Conservation (phyloP, 2,888 invertebrate species). For the Neoitamus cyanurus region DNA sequence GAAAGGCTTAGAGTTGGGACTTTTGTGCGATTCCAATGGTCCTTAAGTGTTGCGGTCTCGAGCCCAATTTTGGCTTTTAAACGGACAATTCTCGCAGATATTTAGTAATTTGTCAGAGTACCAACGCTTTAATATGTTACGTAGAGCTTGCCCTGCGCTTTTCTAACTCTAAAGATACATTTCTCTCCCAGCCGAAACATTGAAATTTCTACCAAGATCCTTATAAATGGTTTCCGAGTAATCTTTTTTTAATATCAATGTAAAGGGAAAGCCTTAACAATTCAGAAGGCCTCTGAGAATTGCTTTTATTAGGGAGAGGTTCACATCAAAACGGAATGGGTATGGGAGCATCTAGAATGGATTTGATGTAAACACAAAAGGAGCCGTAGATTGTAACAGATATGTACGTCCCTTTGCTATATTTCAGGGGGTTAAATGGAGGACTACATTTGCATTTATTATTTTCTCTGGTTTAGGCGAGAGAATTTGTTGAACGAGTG, state of each 20-base stretch:
- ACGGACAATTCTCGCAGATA: neutral
- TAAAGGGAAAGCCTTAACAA: constrained; percentile 47
- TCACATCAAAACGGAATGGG: constrained; percentile 44
- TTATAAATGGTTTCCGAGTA: constrained; percentile 49
- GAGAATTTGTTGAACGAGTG: constrained; percentile 11
- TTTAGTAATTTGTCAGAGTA: constrained; percentile 10
- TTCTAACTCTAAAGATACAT: neutral
- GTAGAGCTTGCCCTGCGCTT: neutral
- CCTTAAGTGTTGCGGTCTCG: neutral
- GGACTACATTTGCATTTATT: constrained; percentile 49
- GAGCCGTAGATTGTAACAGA: constrained; percentile 42
- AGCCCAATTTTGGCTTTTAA: neutral
- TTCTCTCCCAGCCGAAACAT: too few relatives aligned
- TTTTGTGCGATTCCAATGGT: neutral
- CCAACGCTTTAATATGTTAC: neutral
- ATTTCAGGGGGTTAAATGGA: constrained; percentile 26
- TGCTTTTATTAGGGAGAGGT: constrained; percentile 44
- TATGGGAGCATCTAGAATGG: constrained; percentile 46
- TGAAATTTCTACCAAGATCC: too few relatives aligned
- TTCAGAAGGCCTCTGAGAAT: constrained; percentile 27
- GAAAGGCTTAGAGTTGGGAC: neutral
- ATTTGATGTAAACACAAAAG: constrained; percentile 42
- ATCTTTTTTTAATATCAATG: constrained; percentile 53
- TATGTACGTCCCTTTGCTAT: constrained; percentile 12
- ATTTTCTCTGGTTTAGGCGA: constrained; percentile 14